These are phyloP conservation scores for Physocephala rufipes DNA, from an alignment of 2,888 invertebrate genomes.

Conservation along the genomic window DNA sequence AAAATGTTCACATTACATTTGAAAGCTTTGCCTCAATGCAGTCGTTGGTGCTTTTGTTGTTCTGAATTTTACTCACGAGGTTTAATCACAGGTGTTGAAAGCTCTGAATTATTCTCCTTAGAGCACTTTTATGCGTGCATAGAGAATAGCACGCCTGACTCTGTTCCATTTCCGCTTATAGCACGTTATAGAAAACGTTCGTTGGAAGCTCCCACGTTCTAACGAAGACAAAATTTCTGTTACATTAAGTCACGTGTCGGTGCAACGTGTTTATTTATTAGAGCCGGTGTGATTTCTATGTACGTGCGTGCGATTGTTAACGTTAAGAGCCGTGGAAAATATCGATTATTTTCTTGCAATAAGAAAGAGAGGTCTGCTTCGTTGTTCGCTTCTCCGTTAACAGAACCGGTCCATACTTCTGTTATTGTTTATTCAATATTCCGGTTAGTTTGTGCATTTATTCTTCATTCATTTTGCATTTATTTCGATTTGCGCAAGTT, in stretches of 20 bases:
- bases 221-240: conserved; percentile 5
- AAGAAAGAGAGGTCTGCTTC: too few species aligned
- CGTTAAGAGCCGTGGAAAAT: background rate
- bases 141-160: conserved; percentile 10
- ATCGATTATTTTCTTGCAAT: too few species aligned
- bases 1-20: conserved; percentile 50
- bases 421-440: conserved; percentile 26
- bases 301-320: background rate
- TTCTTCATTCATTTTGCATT: conserved; percentile 3
- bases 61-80: too few species aligned
- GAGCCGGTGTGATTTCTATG: too few species aligned
- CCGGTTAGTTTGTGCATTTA: conserved; percentile 12
- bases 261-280: conserved; percentile 56
- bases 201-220: conserved; percentile 24
- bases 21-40: conserved; percentile 47
- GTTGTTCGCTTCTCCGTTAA: conserved; percentile 7
- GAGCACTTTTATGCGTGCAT: too few species aligned
- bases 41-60: too few species aligned
- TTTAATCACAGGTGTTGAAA: conserved; percentile 22
- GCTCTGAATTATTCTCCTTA: conserved; percentile 23
- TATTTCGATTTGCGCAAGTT: background rate
- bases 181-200: conserved; percentile 50
- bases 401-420: background rate
- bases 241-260: conserved; percentile 53
- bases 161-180: conserved; percentile 42